Evolutionary conservation across 2,113 vertebrate genomes (phyloP).

Genomic region (Halichoeres trimaculatus): DNA sequence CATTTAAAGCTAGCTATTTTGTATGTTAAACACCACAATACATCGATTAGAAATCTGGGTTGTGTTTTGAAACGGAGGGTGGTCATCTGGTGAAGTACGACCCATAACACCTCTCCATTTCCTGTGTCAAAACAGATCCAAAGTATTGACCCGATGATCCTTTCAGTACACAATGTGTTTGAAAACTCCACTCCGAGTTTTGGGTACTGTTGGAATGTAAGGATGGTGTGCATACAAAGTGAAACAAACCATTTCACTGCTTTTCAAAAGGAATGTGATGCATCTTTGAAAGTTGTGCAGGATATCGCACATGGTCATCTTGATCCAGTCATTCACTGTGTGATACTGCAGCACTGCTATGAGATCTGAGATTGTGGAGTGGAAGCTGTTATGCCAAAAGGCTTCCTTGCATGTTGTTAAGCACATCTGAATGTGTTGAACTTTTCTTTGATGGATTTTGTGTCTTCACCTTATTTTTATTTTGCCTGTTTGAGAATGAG

Average conservation of each 20-base stretch:
- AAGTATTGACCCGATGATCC: constrained; percentile 93
- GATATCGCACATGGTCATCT: constrained; percentile 42
- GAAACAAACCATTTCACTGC: constrained; percentile 84
- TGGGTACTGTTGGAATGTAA: constrained; percentile 91
- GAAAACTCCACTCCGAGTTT: constrained; percentile 89
- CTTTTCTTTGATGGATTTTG: constrained; percentile 17
- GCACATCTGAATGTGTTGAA: constrained; percentile 42
- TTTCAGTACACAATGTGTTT: constrained; percentile 90
- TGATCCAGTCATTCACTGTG: constrained; percentile 35
- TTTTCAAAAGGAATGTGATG: constrained; percentile 78
- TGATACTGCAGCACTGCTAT: constrained; percentile 26
- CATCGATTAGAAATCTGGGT: constrained; percentile 13
- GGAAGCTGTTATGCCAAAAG: constrained; percentile 28
- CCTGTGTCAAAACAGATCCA: constrained; percentile 93
- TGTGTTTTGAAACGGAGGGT: constrained; percentile 34
- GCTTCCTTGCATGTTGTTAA: constrained; percentile 60
- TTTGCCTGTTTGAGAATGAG: constrained; percentile 38
- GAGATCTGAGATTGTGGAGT: constrained; percentile 31
- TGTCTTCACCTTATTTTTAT: constrained; percentile 33
- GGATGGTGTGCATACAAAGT: constrained; percentile 84
- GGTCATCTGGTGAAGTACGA: constrained; percentile 7
- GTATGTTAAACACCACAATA: constrained; percentile 55
- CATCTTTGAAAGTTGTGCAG: constrained; percentile 71
- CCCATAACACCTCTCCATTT: constrained; percentile 68
- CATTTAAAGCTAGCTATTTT: constrained; percentile 37